Conservation (phyloP, 2,113 vertebrate genomes). For the Carollia perspicillata region DNA sequence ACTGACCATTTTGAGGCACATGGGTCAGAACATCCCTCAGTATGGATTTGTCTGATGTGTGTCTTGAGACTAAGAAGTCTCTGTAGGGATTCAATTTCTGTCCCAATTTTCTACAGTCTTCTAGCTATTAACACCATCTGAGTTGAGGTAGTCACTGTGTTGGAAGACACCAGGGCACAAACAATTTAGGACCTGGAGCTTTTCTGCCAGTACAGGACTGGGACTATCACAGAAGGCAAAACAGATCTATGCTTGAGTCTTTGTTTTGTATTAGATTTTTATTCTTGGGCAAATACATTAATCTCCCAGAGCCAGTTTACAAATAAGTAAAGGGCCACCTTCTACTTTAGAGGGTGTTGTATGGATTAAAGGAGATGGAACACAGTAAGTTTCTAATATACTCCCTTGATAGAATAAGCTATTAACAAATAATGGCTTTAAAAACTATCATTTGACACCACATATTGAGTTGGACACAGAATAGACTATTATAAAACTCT, state of each 20-base stretch:
- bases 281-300: neutral
- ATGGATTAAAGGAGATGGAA: neutral
- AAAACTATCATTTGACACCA: neutral
- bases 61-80: neutral
- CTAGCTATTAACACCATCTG: neutral
- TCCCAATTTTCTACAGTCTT: neutral
- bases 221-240: neutral
- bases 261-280: neutral
- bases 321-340: neutral
- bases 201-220: neutral
- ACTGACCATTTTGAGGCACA: neutral
- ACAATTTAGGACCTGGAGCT: neutral
- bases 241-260: neutral
- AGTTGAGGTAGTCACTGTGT: neutral
- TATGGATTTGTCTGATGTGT: neutral
- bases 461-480: neutral
- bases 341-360: neutral
- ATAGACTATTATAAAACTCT: neutral
- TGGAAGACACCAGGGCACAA: neutral
- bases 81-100: neutral
- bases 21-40: neutral
- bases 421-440: neutral
- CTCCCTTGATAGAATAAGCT: neutral
- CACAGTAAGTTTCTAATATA: neutral
- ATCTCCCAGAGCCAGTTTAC: neutral